Evolutionary conservation across 2,797 vertebrate genomes (phyloP), one percentile per base, ranked within the genome.

Genomic region (Buphagus erythrorhynchus): DNA sequence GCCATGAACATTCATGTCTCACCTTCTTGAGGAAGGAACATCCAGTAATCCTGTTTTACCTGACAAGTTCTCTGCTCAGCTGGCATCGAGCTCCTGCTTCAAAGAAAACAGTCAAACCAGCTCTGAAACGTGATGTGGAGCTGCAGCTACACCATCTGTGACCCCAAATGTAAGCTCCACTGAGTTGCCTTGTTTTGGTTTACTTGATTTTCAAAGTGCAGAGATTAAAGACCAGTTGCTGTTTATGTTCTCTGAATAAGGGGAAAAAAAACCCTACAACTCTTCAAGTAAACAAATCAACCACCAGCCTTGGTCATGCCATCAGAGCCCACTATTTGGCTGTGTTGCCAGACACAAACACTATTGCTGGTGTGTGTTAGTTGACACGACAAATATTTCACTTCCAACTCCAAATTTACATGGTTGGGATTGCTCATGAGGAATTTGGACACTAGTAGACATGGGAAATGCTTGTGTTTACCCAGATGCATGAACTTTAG

Each of bases 381-480:
- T 16, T 65, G 42, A 67, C 13, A 20, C 12, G 28, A 68, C 38
- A 74, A 58, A 38, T 25, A 33, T 5, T 82, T 89, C 9, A 6
- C 38, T 82, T 86, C 17, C 2, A 9, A 40, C 73, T 57, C 48
- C 75, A 49, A 38, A 74, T 78, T 63, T 61, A 51, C 35, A 4
- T 95, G 93, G 16, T n/a, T 88, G 36, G 35, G 77, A 49, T 89
- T 63, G 29, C 31, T 86, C 6, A 1, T 10, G 67, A 88, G 45
- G 68, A 83, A 51, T 82, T 18, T 82, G 66, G 63, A 73, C 29
- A 21, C 33, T 29, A 58, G 18, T 5, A 49, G 45, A 80, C 31
- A 7, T 52, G 58, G 87, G 84, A 78, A 93, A 63, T 62, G 18
- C 57, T 76, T 21, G 16, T 95, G 81, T 94, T 91, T 93, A 88